A percentile compares a stretch with the other conserved stretches of the same genome.
Conservation (phyloP, 1,140 invertebrate species). For the Chrysomallon squamiferum region DNA sequence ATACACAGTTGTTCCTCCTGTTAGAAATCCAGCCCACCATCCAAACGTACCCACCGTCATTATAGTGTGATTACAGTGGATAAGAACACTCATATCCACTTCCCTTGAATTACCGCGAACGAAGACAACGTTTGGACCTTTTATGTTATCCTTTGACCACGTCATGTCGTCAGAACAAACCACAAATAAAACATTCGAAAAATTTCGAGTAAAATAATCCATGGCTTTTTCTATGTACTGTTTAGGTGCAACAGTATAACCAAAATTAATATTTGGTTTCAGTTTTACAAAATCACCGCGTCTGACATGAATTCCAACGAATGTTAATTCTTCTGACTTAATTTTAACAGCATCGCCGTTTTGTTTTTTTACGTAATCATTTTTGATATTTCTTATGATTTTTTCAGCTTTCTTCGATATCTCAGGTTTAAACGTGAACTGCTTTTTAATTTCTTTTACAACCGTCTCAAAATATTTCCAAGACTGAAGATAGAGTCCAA, state of each 20-base stretch:
- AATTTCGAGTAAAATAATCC: conserved; percentile 14
- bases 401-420: conserved; percentile 1
- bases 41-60: conserved; percentile 50
- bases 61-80: conserved; percentile 44
- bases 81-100: conserved; percentile 43
- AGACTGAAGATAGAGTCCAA: conserved; percentile 23
- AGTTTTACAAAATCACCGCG: conserved; percentile 14
- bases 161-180: neutral
- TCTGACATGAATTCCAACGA: conserved; percentile 27
- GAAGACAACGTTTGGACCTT: conserved; percentile 1
- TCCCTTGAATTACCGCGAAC: conserved; percentile 3
- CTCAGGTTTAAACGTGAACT: conserved; percentile 11
- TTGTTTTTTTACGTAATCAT: neutral
- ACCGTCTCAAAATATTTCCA: conserved; percentile 27
- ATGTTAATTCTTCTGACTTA: too few relatives aligned
- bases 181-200: conserved; percentile 9
- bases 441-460: conserved; percentile 1
- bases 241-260: neutral
- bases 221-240: conserved; percentile 13
- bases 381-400: conserved; percentile 3
- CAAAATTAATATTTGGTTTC: neutral
- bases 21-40: conserved; percentile 51
- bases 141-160: conserved; percentile 10
- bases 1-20: conserved; percentile 40
- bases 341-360: neutral